Conservation (phyloP, 2,113 vertebrate genomes). For the Cynoglossus semilaevis region DNA sequence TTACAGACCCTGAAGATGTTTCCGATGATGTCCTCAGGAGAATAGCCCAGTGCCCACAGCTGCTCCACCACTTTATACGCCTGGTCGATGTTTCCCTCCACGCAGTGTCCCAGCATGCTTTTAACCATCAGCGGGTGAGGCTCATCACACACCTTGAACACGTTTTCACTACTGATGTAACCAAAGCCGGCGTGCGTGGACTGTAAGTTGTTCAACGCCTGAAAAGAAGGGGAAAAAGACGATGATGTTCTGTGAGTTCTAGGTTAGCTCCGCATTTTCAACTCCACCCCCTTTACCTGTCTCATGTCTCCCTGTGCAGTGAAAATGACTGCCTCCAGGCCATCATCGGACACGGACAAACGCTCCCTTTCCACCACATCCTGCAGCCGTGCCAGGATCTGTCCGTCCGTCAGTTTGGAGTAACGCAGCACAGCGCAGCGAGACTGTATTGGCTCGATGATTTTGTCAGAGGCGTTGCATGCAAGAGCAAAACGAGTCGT, state of each 20-base stretch:
- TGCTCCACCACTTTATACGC: conserved; percentile 95
- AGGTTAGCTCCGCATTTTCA: fast-evolving
- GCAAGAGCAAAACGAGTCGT: conserved; percentile 95
- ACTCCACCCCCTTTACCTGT: conserved; percentile 79
- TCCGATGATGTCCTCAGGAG: conserved; percentile 94
- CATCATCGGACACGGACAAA: conserved; percentile 84
- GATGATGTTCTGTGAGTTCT: background rate
- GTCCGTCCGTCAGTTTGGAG: conserved; percentile 88
- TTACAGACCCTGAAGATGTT: conserved; percentile 98
- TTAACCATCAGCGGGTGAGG: conserved; percentile 96
- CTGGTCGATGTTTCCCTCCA: conserved; percentile 85
- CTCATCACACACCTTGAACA: conserved; percentile 98
- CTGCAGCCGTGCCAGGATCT: conserved; percentile 87
- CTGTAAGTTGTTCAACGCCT: conserved; percentile 97
- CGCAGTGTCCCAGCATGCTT: conserved; percentile 92
- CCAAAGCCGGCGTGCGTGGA: conserved; percentile 94
- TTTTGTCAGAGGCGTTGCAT: conserved; percentile 95
- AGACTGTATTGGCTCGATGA: conserved; percentile 97
- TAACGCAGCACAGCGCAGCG: conserved; percentile 95
- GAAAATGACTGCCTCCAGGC: conserved; percentile 95
- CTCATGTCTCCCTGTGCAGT: conserved; percentile 98
- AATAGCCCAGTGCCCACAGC: conserved; percentile 94
- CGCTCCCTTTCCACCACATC: conserved; percentile 86
- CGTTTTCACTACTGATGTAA: conserved; percentile 94
- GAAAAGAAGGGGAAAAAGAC: background rate